These are phyloP conservation scores for Echinometra lucunter DNA, from an alignment of 53 echinoderm and acorn worm genomes.

Conservation along the genomic window DNA sequence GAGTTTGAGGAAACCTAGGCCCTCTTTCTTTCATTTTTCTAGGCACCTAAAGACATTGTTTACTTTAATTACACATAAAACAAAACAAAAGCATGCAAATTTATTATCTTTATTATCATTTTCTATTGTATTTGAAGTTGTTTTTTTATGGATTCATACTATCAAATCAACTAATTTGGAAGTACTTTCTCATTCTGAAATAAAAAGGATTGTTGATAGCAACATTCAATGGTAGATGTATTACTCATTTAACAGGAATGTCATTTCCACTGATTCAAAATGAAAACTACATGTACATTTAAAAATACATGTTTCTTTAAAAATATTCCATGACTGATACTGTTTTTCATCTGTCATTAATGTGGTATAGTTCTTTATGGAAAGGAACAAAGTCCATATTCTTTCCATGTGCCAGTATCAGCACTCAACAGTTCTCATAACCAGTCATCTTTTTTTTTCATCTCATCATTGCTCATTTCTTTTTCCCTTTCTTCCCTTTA, in stretches of 20 bases:
- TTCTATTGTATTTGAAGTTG: too few relatives aligned
- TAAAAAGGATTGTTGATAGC: too few relatives aligned
- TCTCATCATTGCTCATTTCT: conserved; percentile 18
- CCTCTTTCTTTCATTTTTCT: background rate
- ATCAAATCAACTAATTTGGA: too few relatives aligned
- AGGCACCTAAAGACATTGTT: background rate
- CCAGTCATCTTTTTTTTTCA: background rate
- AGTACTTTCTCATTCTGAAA: too few relatives aligned
- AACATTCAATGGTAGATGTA: too few relatives aligned
- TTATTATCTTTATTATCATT: too few relatives aligned
- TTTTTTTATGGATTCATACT: too few relatives aligned
- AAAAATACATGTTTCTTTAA: background rate
- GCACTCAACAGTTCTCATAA: background rate
- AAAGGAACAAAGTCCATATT: background rate
- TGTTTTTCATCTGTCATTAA: background rate
- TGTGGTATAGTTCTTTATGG: background rate
- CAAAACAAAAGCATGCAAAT: too few relatives aligned
- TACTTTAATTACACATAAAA: too few relatives aligned
- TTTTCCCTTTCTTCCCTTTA: conserved; percentile 80
- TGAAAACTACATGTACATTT: background rate
- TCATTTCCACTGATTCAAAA: background rate
- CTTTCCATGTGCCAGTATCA: background rate
- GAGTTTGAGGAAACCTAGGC: background rate
- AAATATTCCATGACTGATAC: background rate
- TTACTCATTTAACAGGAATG: background rate